Conservation (phyloP, 2,113 vertebrate species). For the Calyptommatus sinebrachiatus region DNA sequence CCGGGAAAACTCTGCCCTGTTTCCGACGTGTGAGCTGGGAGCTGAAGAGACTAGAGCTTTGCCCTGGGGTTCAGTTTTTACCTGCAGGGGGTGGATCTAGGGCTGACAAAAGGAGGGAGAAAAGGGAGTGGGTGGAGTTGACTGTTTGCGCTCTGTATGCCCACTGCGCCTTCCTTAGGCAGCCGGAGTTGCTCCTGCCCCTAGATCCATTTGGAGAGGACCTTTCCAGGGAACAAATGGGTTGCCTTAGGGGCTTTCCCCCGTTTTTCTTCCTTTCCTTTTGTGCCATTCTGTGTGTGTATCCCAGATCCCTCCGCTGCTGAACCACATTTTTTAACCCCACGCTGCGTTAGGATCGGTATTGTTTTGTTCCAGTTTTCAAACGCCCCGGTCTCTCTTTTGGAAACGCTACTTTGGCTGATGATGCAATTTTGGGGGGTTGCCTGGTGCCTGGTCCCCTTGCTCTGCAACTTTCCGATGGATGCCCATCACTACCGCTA, state of each 20-base stretch:
- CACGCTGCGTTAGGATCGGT: not conserved
- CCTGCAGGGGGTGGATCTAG: slow-evolving; percentile 60
- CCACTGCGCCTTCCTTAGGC: not conserved
- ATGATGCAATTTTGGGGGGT: slow-evolving; percentile 46
- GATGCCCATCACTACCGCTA: slow-evolving; percentile 69
- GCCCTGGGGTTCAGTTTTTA: slow-evolving; percentile 45
- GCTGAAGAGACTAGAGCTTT: not conserved
- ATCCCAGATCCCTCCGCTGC: not conserved
- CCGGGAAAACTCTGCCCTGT: not conserved
- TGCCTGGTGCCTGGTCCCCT: slow-evolving; percentile 61
- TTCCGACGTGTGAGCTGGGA: too few species aligned
- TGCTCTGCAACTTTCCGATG: slow-evolving; percentile 54
- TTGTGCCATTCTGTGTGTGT: not conserved
- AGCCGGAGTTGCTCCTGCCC: not conserved
- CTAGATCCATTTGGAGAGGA: not conserved
- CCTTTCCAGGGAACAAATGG: too few species aligned
- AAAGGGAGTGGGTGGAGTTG: slow-evolving; percentile 3
- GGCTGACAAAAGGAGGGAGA: slow-evolving; percentile 9
- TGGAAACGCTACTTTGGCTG: not conserved
- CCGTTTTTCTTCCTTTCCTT: too few species aligned
- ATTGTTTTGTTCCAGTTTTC: not conserved
- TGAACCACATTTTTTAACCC: not conserved
- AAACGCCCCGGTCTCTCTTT: not conserved
- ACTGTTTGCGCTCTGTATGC: not conserved
- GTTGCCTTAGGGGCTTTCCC: too few species aligned